Conservation (phyloP, 2,797 vertebrate species). For the Nannoperca australis region DNA sequence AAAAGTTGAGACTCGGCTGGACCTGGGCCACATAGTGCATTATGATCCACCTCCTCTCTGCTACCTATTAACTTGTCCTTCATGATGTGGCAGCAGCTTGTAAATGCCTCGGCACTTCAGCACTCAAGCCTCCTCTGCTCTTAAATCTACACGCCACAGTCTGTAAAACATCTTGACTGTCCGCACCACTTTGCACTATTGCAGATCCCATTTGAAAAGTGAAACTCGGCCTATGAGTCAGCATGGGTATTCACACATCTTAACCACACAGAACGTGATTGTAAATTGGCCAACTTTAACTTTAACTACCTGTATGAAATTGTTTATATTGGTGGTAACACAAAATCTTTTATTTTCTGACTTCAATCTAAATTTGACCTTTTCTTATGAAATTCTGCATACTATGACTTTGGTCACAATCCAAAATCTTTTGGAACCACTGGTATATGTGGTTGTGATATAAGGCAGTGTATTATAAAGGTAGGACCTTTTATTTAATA, state of each 20-base stretch:
- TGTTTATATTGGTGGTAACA: neutral
- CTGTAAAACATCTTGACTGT: slow-evolving; percentile 69
- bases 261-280: slow-evolving; percentile 8
- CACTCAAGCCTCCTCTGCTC: slow-evolving; percentile 60
- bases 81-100: slow-evolving; percentile 69
- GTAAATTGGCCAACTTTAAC: neutral
- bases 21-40: slow-evolving; percentile 79
- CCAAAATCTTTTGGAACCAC: neutral
- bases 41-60: slow-evolving; percentile 72
- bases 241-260: slow-evolving; percentile 19
- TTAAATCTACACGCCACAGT: slow-evolving; percentile 67
- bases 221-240: slow-evolving; percentile 44
- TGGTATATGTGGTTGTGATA: neutral
- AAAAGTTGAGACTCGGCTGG: slow-evolving; percentile 72
- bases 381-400: neutral
- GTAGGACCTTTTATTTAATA: slow-evolving; percentile 17
- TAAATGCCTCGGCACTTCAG: slow-evolving; percentile 69
- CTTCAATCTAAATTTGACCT: neutral
- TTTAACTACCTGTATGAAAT: neutral
- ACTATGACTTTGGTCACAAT: neutral
- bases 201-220: slow-evolving; percentile 47
- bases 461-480: neutral
- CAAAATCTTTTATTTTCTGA: neutral
- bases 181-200: slow-evolving; percentile 56
- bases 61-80: slow-evolving; percentile 77